Percentiles rank a stretch among this genome's conserved stretches.
phyloP scores from a whole-genome alignment of 2,888 invertebrate genomes.

The Leucozona laternaria region DNA sequence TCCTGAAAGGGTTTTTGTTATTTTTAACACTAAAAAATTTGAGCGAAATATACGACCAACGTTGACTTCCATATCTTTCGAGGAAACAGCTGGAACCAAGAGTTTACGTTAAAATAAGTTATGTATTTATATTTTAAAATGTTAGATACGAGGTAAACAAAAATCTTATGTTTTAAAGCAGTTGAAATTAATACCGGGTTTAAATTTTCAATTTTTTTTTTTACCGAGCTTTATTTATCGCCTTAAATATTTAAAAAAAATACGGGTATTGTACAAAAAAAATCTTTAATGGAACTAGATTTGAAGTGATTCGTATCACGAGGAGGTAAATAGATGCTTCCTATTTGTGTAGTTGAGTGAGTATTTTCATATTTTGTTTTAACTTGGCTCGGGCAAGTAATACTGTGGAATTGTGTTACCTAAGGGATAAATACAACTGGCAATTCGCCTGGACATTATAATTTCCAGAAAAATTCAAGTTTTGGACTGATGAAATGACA shows the following conservation, averaged over 20 bases:
- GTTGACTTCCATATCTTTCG: conserved; percentile 64
- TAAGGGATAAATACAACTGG: too few species aligned
- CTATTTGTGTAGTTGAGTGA: too few species aligned
- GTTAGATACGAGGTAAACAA: conserved; percentile 63
- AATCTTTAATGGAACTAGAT: conserved; percentile 52
- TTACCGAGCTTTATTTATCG: conserved; percentile 1
- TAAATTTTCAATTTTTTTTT: conserved; percentile 7
- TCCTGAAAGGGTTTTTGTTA: conserved; percentile 63
- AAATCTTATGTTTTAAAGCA: conserved; percentile 36
- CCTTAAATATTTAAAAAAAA: not conserved
- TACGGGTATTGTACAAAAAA: not conserved
- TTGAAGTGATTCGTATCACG: not conserved
- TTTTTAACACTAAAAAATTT: conserved; percentile 38
- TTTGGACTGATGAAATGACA: too few species aligned
- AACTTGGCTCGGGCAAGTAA: too few species aligned
- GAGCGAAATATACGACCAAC: conserved; percentile 63
- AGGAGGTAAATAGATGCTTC: too few species aligned
- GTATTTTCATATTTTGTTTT: too few species aligned
- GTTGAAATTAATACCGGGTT: conserved; percentile 19
- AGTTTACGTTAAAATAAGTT: conserved; percentile 72
- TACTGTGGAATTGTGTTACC: too few species aligned
- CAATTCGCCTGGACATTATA: too few species aligned
- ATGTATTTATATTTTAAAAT: conserved; percentile 45
- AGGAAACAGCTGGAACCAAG: conserved; percentile 67
- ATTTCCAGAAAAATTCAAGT: too few species aligned